Evolutionary conservation across 2,113 vertebrate species (phyloP).

Genomic region (Pyrgilauda ruficollis): DNA sequence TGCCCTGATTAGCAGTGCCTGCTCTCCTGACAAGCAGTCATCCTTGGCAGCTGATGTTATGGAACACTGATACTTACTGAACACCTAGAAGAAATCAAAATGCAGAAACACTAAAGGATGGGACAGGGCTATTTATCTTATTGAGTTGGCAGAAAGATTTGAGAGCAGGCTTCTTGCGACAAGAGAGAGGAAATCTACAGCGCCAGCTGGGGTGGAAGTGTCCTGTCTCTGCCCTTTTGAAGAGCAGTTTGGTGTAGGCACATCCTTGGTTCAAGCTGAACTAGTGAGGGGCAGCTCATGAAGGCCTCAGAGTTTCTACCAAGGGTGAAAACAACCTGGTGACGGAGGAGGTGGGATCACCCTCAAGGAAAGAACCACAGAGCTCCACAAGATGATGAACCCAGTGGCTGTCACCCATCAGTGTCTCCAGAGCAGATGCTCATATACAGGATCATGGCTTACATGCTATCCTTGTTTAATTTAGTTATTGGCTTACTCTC

Average conservation of each 20-base stretch:
- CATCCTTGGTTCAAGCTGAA: background rate
- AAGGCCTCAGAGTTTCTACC: background rate
- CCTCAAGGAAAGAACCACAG: background rate
- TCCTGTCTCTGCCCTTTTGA: background rate
- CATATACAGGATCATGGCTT: background rate
- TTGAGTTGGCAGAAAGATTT: background rate
- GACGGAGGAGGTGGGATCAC: background rate
- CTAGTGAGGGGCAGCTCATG: background rate
- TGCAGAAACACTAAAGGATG: background rate
- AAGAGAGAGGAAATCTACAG: background rate
- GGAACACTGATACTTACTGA: background rate
- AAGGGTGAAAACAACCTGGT: background rate
- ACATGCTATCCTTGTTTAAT: background rate
- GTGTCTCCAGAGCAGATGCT: background rate
- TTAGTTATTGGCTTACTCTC: constrained; percentile 62
- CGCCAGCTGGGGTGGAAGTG: accelerated
- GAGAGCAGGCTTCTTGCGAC: accelerated
- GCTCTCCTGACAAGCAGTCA: background rate
- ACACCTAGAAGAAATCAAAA: background rate
- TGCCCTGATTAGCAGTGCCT: accelerated
- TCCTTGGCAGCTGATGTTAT: background rate
- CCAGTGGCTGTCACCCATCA: accelerated
- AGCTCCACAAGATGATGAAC: background rate
- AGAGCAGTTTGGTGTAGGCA: background rate
- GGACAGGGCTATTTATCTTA: background rate